Conservation (phyloP, 1,140 invertebrate species). For the Matsumurasca onukii region DNA sequence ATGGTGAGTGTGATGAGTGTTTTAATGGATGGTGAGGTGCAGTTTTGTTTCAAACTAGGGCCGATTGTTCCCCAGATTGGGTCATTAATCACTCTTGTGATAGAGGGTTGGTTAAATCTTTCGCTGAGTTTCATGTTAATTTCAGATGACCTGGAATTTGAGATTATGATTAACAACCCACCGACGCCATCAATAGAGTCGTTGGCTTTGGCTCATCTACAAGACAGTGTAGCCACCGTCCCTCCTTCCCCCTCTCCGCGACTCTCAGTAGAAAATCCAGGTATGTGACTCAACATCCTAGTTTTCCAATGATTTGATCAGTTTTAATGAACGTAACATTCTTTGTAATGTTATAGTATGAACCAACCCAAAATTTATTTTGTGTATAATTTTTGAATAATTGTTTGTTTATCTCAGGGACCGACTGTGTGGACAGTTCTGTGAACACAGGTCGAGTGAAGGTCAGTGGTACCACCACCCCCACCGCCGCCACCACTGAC, state of each 20-base stretch:
- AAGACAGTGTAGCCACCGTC: conserved; percentile 57
- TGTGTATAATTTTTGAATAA: background rate
- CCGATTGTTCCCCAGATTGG: no score
- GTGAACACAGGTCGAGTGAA: background rate
- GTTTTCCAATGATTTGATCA: no score
- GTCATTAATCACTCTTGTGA: no score
- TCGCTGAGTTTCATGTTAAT: conserved; percentile 1
- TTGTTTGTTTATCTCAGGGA: background rate
- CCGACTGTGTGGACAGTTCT: conserved; percentile 13
- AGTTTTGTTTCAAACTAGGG: no score
- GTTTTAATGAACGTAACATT: no score
- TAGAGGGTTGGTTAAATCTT: no score
- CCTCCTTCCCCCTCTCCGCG: conserved; percentile 16
- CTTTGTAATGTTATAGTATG: no score
- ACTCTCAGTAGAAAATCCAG: background rate
- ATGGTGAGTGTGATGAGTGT: no score
- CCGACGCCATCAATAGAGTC: conserved; percentile 70
- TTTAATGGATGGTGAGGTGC: no score
- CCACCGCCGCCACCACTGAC: conserved; percentile 49
- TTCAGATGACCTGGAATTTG: conserved; percentile 58
- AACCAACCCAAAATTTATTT: no score
- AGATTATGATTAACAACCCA: conserved; percentile 77
- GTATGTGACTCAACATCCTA: background rate
- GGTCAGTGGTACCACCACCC: conserved; percentile 40
- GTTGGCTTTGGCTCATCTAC: conserved; percentile 66